These are phyloP conservation scores for Ditula angustiorana DNA, from an alignment of 2,888 invertebrate species.

Conservation along the genomic window DNA sequence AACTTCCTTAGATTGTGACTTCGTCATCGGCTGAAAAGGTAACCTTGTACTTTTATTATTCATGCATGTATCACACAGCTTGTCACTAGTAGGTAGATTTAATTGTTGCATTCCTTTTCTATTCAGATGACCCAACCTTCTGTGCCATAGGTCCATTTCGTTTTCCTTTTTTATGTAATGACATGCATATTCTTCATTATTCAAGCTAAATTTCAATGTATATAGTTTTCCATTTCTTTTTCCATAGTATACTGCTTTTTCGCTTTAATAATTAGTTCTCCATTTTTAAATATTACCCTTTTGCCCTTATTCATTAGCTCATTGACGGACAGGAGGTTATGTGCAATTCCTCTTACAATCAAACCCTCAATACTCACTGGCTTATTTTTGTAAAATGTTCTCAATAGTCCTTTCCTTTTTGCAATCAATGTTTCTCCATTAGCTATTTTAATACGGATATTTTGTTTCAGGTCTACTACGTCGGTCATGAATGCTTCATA, in stretches of 20 bases:
- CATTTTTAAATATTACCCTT: not conserved
- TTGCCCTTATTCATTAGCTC: not conserved
- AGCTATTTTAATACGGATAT: not conserved
- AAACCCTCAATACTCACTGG: constrained; percentile 1
- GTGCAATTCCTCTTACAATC: not conserved
- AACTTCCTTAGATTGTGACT: not conserved
- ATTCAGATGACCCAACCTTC: constrained; percentile 19
- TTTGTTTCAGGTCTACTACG: not conserved
- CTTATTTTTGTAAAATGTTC: not conserved
- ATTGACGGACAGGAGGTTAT: constrained; percentile 8
- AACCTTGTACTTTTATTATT: constrained; percentile 18
- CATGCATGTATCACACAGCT: constrained; percentile 24
- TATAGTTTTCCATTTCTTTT: not conserved
- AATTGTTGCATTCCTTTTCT: not conserved
- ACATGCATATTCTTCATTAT: not conserved
- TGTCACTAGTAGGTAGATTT: constrained; percentile 13
- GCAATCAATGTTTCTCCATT: constrained; percentile 7
- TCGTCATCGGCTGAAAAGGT: not conserved
- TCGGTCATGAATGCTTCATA: constrained; percentile 4
- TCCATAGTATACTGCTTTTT: not conserved
- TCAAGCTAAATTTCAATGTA: not conserved
- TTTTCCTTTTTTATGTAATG: not conserved
- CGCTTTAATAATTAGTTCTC: not conserved
- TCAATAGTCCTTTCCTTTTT: not conserved
- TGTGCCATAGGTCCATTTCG: constrained; percentile 13